Percentiles rank a stretch among this genome's conserved stretches.
These are phyloP conservation scores for Lepidurus couesii DNA, from an alignment of 1,140 invertebrate species.

Conservation along the genomic window DNA sequence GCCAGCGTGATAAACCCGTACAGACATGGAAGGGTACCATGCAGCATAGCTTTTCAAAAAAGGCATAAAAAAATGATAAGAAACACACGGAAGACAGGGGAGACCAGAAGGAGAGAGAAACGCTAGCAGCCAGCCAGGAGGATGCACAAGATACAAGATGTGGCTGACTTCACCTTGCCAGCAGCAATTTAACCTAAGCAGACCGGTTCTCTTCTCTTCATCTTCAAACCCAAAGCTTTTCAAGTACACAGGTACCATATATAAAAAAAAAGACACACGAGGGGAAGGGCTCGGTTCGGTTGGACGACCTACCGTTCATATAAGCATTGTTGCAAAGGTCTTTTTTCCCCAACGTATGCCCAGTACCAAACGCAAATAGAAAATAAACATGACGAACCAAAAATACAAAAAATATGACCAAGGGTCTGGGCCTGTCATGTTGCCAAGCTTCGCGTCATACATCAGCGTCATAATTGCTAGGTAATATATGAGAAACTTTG, in stretches of 20 bases:
- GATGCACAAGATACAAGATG: not conserved
- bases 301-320: not conserved
- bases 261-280: not conserved
- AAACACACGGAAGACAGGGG: not conserved
- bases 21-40: not conserved
- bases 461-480: too few species aligned
- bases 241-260: not conserved
- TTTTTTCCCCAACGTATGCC: not conserved
- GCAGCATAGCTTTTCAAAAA: not conserved
- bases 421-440: too few species aligned
- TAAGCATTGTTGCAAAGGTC: not conserved
- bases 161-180: conserved; percentile 15
- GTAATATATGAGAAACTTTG: too few species aligned
- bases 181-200: not conserved
- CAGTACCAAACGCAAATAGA: not conserved
- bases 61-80: not conserved
- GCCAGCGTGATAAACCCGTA: not conserved
- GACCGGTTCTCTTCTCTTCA: not conserved
- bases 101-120: not conserved
- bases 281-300: not conserved
- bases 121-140: not conserved
- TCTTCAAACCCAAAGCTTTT: not conserved
- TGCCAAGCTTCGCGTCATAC: too few species aligned
- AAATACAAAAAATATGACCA: too few species aligned
- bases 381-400: not conserved